Evolutionary conservation across 2,113 vertebrate genomes (phyloP), one percentile per base, ranked within the genome.

Genomic region (Clarias magur): DNA sequence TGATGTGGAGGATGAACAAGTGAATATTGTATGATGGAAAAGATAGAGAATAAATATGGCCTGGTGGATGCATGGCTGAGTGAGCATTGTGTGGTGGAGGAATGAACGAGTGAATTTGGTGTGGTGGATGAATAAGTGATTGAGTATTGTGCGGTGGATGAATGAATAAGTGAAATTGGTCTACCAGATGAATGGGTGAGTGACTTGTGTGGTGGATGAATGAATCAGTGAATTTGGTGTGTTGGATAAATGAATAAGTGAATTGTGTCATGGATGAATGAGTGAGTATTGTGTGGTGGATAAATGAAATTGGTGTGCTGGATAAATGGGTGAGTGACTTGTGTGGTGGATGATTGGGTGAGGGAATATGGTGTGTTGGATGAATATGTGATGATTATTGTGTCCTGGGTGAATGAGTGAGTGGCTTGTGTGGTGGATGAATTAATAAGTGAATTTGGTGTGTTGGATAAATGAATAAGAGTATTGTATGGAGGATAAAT

Each of bases 181-280:
- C 34, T 38, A 2, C 34, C 34, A 38, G 34, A 38, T 38, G 34
- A 38, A 38, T 38, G 34, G 25, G 62, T 12, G 4, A 23, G 3
- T 65, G 8, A 15, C 0, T 6, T 54, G 9, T 21, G 56, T 68
- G 13, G 30, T 59, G 30, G n/a, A 13, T 21, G 57, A 38, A 2
- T 30, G 4, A 65, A 3, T 99, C 97, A 97, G 97, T 98, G 94
- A 97, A 81, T 80, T 25, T 68, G 23, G 21, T 38, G 42, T 10
- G 42, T n/a, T 42, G n/a, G 80, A 3, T 79, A 23, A 63, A 16
- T 68, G 70, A 13, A 16, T 54, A 34, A 27, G 19, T 25, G 53
- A 34, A 60, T 25, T 25, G 12, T 34, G 48, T n/a, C 15, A 27
- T 25, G 27, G 25, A 34, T 78, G 21, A 54, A 27, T 65, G 34